Base-by-base conservation (phyloP, 2,888 invertebrate genomes). In the Altica lythri region DNA sequence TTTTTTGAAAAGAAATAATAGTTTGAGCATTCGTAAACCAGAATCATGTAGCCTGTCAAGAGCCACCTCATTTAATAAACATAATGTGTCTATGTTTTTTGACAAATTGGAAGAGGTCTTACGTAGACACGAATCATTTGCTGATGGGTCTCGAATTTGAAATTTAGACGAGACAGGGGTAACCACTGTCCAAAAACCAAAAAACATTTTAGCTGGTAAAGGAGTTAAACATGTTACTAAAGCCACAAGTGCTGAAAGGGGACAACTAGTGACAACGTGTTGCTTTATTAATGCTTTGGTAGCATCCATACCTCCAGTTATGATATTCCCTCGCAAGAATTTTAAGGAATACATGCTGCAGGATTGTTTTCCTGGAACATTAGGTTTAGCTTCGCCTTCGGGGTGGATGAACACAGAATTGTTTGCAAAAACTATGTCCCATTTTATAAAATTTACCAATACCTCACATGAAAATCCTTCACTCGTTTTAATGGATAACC, bases 331-430 rank as follows among this genome's bases (percentile, higher is more conserved):
- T 4, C 1, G 30, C 2, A 14, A 29, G 14, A 44, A 29, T 2
- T 44, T 44, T 14, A 44, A 44, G 14, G 6, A 1, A 1, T 6
- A 38, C 19, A 38, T 38, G 38, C 22, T 38, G 4, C 9, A 19
- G 18, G 38, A 22, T 4, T 10, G 19, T n/a, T 57, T 70, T 12
- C 60, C 61, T 50, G 69, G 68, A 53, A 72, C 72, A 71, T 70
- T 43, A 63, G 63, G 53, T 62, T 65, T 56, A 4, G 57, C 57
- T 5, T 9, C 12, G 18, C 14, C 49, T 14, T 14, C 37, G 1
- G 47, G 22, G 2, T 55, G 53, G 52, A 53, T 53, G 53, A 47
- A 32, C 25, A n/a, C 10, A n/a, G 37, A 55, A 1, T 10, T 47
- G 2, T 57, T 55, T 52, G 14, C 30, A n/a, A n/a, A n/a, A n/a